Percentiles rank a stretch among this genome's conserved stretches.
These are phyloP conservation scores for Otolemur crassicaudatus DNA, from an alignment of 2,797 vertebrate species.

Conservation along the genomic window DNA sequence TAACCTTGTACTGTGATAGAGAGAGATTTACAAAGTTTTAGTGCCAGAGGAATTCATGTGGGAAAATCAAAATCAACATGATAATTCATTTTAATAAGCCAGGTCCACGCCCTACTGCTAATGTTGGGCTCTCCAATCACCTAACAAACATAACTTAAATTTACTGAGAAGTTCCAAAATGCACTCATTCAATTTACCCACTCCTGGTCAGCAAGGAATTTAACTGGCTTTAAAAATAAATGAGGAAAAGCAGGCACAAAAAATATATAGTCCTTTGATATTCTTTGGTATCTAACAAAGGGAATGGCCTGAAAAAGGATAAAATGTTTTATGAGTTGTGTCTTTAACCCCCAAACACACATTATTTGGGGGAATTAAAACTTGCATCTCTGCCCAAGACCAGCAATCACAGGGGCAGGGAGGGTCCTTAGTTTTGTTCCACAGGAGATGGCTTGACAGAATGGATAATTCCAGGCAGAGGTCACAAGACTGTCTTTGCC, in stretches of 20 bases:
- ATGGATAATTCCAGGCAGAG: too few species aligned
- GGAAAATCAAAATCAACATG: not conserved
- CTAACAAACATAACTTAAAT: not conserved
- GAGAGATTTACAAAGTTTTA: not conserved
- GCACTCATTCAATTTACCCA: not conserved
- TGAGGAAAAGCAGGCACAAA: not conserved
- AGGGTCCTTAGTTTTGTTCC: too few species aligned
- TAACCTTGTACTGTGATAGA: not conserved
- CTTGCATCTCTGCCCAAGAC: too few species aligned
- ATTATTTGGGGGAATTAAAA: too few species aligned
- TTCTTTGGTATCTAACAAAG: not conserved
- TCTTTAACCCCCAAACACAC: too few species aligned
- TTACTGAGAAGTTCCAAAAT: not conserved
- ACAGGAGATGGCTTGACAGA: too few species aligned
- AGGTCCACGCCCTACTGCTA: not conserved
- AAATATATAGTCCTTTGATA: not conserved
- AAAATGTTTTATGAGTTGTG: too few species aligned
- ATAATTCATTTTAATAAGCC: not conserved
- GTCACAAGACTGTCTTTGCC: too few species aligned
- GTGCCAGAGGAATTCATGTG: not conserved
- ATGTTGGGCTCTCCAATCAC: not conserved
- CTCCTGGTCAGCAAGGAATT: not conserved
- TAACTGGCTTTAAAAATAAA: not conserved
- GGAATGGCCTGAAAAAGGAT: too few species aligned
- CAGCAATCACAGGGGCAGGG: too few species aligned